Conservation (phyloP, 2,797 vertebrate genomes). For the Urosaurus nigricauda region DNA sequence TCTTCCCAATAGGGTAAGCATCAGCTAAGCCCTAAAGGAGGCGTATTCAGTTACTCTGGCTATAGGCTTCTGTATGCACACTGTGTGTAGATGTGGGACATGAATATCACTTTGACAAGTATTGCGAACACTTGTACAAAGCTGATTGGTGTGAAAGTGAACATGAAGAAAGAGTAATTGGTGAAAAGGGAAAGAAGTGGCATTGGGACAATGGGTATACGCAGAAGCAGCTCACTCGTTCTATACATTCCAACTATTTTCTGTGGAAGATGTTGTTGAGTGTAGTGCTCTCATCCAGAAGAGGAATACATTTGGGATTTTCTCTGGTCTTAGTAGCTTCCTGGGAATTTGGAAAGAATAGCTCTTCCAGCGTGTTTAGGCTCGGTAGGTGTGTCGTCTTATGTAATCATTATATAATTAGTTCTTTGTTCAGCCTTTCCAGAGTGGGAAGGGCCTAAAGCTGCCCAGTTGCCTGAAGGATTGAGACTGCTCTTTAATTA, state of each 20-base stretch:
- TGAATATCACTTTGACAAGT: neutral
- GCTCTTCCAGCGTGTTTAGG: neutral
- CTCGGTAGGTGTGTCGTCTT: conserved; percentile 63
- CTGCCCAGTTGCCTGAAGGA: conserved; percentile 34
- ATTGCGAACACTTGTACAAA: neutral
- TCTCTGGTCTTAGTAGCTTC: neutral
- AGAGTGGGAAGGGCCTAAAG: conserved; percentile 44
- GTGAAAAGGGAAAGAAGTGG: neutral
- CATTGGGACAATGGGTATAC: neutral
- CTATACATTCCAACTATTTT: neutral
- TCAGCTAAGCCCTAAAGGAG: neutral
- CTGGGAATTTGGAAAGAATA: conserved; percentile 5
- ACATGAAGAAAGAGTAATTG: neutral
- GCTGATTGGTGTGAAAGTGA: neutral
- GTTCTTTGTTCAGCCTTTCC: conserved; percentile 69
- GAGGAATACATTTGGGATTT: conserved; percentile 9
- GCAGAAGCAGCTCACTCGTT: conserved; percentile 16
- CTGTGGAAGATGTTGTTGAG: neutral
- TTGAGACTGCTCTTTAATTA: conserved; percentile 55
- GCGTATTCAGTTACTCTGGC: neutral
- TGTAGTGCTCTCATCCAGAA: conserved; percentile 9
- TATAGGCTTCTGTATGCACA: too few relatives aligned
- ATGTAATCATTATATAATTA: conserved; percentile 73
- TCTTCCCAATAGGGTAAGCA: neutral
- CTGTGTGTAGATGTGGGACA: too few relatives aligned